phyloP scores from a whole-genome alignment of 2,113 vertebrate species.

The Puntigrus tetrazona region DNA sequence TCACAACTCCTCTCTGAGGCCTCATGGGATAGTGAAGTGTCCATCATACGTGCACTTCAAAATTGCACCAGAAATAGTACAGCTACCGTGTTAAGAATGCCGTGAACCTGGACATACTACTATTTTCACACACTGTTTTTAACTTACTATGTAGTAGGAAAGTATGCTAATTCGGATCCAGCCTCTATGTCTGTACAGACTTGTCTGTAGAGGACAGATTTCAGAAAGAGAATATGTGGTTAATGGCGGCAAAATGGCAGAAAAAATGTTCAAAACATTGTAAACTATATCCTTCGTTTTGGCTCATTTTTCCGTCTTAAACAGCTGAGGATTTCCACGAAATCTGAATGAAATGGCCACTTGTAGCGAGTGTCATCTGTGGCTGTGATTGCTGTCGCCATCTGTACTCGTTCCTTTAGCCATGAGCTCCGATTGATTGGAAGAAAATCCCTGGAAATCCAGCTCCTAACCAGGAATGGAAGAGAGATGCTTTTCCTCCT shows the following conservation, averaged over 20 bases:
- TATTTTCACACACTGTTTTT: neutral
- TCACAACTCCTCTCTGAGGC: neutral
- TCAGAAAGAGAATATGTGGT: neutral
- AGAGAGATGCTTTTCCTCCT: slow-evolving; percentile 52
- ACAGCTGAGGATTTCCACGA: slow-evolving; percentile 1
- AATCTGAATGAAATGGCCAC: slow-evolving; percentile 46
- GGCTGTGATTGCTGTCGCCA: slow-evolving; percentile 46
- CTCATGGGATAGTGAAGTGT: neutral
- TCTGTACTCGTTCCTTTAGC: slow-evolving; percentile 57
- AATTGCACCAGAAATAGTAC: neutral
- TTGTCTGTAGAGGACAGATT: neutral
- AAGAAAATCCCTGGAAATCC: slow-evolving; percentile 60
- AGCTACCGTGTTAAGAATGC: neutral
- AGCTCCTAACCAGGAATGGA: slow-evolving; percentile 54
- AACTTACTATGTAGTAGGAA: neutral
- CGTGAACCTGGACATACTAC: neutral
- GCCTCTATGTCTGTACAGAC: too few relatives aligned
- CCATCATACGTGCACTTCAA: neutral
- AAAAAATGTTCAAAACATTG: neutral
- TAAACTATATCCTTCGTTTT: neutral
- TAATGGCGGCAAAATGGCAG: neutral
- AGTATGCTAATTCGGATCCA: too few relatives aligned
- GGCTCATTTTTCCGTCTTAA: neutral
- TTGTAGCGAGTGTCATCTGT: slow-evolving; percentile 30
- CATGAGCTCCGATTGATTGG: slow-evolving; percentile 52